Evolutionary conservation across 2,797 vertebrate genomes (phyloP).

Genomic region (Sebastes minor): DNA sequence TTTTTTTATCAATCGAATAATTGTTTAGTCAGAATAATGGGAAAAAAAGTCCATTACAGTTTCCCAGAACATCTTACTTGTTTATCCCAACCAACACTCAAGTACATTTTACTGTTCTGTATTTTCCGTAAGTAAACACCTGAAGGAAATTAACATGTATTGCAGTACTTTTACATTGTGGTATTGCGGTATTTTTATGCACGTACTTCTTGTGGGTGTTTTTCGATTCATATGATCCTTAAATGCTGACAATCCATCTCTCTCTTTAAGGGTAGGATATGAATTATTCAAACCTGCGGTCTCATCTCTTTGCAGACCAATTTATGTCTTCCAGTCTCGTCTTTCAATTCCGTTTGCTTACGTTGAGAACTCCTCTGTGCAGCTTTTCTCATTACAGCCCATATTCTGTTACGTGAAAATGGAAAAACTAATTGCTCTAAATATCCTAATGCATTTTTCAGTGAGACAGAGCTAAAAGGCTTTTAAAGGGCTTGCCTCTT

Average conservation of each 20-base stretch:
- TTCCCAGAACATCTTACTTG: not conserved
- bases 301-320: conserved; percentile 11
- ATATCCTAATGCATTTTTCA: conserved; percentile 66
- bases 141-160: not conserved
- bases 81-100: not conserved
- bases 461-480: conserved; percentile 50
- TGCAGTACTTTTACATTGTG: not conserved
- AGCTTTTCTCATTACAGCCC: conserved; percentile 30
- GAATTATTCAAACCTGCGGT: conserved; percentile 55
- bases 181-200: not conserved
- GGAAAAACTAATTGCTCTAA: conserved; percentile 52
- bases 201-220: not conserved
- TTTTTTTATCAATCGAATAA: not conserved
- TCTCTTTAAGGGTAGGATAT: conserved; percentile 27
- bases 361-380: conserved; percentile 3
- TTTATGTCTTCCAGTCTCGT: conserved; percentile 32
- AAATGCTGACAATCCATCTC: conserved; percentile 38
- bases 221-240: conserved; percentile 21
- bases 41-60: not conserved
- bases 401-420: conserved; percentile 18
- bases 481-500: conserved; percentile 50
- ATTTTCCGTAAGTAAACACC: not conserved
- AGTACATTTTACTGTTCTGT: not conserved
- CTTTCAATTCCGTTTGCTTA: conserved; percentile 16
- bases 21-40: not conserved